Evolutionary conservation across 2,888 invertebrate species (phyloP), one percentile per base, ranked within the genome.

Genomic region (Linnaemya vulpina): DNA sequence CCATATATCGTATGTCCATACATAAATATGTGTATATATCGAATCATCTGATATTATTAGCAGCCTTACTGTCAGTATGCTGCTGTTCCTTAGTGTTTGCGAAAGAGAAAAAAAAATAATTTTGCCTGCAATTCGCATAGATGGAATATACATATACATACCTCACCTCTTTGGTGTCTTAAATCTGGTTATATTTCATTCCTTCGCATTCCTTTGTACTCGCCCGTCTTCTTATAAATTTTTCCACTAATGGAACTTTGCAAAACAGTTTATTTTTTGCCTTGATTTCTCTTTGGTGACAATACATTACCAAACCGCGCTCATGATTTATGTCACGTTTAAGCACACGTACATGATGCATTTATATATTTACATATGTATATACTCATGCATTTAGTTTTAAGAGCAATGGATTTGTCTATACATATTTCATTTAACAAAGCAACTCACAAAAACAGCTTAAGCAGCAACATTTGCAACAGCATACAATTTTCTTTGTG

Each of bases 251-350:
- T 77, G 43, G 76, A 71, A 46, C 46, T 38, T 55, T 38, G 10
- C 17, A 38, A 40, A 40, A 11, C 11, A 30, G 11, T 60, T 38
- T 4, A 5, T 68, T 78, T 40, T 43, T 30, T 51, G 65, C 38
- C 55, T 38, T 76, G 49, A 53, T 65, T 55, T 60, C n/a, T 22
- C 63, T 75, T 84, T 87, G 87, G 86, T 86, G 87, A 87, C 87
- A 86, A 85, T 70, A 74, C 63, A 67, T 55, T 46, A 79, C 71
- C 83, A 82, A 75, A 79, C 83, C 86, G 86, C 84, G 87, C 76
- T 83, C 62, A 58, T 80, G 78, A 83, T 86, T 85, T 80, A 85
- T 86, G 83, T 87, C 87, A 86, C 87, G 87, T 87, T 85, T 84
- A 60, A 51, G 46, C 58, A 43, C 68, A 70, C 22, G 58, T 49